A percentile compares a stretch with the other conserved stretches of the same genome.
Conservation (phyloP, 2,113 vertebrate genomes). For the Cromileptes altivelis region DNA sequence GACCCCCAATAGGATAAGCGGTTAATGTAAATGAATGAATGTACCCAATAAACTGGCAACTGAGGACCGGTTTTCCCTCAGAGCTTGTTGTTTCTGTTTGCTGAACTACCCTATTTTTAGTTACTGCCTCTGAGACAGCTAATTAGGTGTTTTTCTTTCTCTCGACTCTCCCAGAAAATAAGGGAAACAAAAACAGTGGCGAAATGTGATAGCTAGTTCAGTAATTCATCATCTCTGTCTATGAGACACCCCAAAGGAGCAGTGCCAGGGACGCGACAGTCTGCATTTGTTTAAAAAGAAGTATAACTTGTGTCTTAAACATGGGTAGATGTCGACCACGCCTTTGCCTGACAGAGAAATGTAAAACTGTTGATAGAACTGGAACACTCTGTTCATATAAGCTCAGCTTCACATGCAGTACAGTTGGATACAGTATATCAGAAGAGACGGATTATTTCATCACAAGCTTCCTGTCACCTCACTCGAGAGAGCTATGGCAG, state of each 20-base stretch:
- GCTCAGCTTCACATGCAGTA: conserved; percentile 29
- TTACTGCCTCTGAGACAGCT: neutral
- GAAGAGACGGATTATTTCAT: conserved; percentile 29
- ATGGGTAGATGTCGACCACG: neutral
- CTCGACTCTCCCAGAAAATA: neutral
- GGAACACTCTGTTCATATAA: conserved; percentile 4
- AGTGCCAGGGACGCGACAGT: neutral
- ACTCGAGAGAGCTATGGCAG: neutral
- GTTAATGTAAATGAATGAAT: no score
- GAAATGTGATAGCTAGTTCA: neutral
- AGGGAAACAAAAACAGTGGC: neutral
- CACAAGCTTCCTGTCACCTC: conserved; percentile 1
- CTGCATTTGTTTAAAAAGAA: neutral
- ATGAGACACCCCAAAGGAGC: neutral
- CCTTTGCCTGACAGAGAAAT: neutral
- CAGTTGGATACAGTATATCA: conserved; percentile 11
- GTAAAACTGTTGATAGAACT: neutral
- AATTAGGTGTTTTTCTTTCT: neutral
- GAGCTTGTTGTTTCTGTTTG: neutral
- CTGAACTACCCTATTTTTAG: neutral
- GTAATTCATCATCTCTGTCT: conserved; percentile 15
- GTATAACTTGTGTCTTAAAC: neutral
- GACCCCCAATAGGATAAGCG: neutral
- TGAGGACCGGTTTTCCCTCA: neutral
- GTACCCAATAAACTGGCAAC: neutral